A percentile compares a stretch with the other conserved stretches of the same genome.
These are phyloP conservation scores for Bellardia pandia DNA, from an alignment of 2,888 invertebrate genomes.

Conservation along the genomic window DNA sequence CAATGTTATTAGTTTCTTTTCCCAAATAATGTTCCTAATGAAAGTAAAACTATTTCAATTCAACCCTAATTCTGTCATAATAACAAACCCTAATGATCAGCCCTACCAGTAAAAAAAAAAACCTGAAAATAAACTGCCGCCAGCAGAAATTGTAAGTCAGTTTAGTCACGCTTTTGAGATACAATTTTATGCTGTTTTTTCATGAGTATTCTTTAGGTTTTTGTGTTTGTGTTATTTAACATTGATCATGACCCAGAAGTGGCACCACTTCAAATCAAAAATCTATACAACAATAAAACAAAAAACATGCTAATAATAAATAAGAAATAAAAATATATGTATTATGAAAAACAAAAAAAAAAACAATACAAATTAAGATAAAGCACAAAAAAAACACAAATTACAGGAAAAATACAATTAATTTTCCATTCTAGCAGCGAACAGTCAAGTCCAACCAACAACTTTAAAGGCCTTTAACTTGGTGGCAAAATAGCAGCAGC, in stretches of 20 bases:
- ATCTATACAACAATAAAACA: slow-evolving; percentile 22
- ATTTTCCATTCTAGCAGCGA: slow-evolving; percentile 65
- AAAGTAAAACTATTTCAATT: too few species aligned
- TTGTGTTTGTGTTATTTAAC: slow-evolving; percentile 58
- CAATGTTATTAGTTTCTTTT: too few species aligned
- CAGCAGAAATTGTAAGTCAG: slow-evolving; percentile 37
- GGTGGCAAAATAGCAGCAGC: slow-evolving; percentile 3
- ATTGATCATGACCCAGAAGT: slow-evolving; percentile 75
- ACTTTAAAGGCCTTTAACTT: slow-evolving; percentile 57
- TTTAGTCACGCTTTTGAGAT: slow-evolving; percentile 53
- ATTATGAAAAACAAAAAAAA: background rate
- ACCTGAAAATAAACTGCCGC: background rate
- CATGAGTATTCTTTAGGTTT: slow-evolving; percentile 26
- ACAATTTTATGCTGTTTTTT: slow-evolving; percentile 34
- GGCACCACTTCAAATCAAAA: slow-evolving; percentile 58
- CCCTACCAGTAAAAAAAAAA: too few species aligned
- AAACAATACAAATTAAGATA: slow-evolving; percentile 48
- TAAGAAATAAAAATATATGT: slow-evolving; percentile 14
- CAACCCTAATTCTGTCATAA: too few species aligned
- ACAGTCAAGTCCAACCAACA: slow-evolving; percentile 13
- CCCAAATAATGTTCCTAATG: too few species aligned
- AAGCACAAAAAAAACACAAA: slow-evolving; percentile 52
- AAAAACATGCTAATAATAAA: slow-evolving; percentile 26
- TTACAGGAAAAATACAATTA: slow-evolving; percentile 72
- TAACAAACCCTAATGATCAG: too few species aligned